phyloP scores from a whole-genome alignment of 2,888 invertebrate genomes.

The Choristoneura rosaceana region DNA sequence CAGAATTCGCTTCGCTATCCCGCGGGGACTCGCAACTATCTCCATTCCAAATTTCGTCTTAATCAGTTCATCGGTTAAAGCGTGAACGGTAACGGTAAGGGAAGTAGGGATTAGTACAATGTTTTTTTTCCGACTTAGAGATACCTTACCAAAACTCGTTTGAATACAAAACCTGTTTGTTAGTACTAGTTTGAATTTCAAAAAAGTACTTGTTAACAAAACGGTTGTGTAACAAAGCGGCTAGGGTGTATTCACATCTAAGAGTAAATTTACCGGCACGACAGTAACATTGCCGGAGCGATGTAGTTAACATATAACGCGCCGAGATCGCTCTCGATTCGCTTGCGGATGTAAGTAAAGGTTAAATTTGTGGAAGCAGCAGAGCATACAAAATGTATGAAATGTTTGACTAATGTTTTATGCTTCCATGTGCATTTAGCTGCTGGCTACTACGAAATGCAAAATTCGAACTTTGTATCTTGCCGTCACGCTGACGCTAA shows the following conservation, averaged over 20 bases:
- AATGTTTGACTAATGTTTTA: background rate
- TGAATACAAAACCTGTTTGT: background rate
- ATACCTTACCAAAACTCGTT: background rate
- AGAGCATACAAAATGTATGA: no score
- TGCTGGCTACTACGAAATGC: no score
- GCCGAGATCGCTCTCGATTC: conserved; percentile 2
- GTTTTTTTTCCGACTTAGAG: no score
- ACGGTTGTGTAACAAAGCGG: background rate
- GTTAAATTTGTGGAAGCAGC: background rate
- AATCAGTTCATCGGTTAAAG: no score
- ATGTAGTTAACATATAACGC: background rate
- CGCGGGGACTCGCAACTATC: no score
- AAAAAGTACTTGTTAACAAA: conserved; percentile 9
- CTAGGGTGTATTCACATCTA: background rate
- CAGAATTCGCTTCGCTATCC: no score
- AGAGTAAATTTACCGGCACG: conserved; percentile 7
- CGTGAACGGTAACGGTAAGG: no score
- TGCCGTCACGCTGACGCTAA: no score
- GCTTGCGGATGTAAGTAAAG: background rate
- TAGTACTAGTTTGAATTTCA: conserved; percentile 12
- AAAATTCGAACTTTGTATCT: no score
- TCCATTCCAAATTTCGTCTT: background rate
- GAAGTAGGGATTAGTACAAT: no score
- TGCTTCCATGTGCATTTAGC: no score
- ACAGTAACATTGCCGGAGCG: background rate